A percentile compares a stretch with the other conserved stretches of the same genome.
Evolutionary conservation across 2,888 invertebrate species (phyloP).

Genomic region (Prenolepis imparis): DNA sequence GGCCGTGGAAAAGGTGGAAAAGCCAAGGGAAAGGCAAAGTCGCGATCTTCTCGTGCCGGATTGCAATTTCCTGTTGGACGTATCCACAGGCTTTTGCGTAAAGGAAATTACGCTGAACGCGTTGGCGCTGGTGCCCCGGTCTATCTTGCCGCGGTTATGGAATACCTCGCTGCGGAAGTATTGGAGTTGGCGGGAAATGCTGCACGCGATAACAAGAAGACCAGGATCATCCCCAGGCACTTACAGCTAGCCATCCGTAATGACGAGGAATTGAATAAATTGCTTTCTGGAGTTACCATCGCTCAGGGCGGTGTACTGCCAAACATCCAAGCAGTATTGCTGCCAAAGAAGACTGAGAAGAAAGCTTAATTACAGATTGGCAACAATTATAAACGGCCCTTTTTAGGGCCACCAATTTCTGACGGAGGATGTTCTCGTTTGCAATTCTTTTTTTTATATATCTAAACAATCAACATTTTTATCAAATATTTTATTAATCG

Average conservation of each 20-base stretch:
- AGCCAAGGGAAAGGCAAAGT: conserved; percentile 17
- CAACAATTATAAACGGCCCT: neutral
- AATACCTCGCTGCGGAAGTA: conserved; percentile 11
- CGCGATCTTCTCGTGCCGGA: conserved; percentile 10
- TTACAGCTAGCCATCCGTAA: neutral
- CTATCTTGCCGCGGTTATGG: conserved; percentile 7
- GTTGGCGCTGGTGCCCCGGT: conserved; percentile 1
- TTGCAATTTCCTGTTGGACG: conserved; percentile 12
- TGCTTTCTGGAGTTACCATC: neutral
- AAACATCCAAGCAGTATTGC: neutral
- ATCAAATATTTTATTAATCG: neutral
- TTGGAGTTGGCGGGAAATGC: conserved; percentile 20
- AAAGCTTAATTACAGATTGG: neutral
- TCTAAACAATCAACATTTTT: neutral
- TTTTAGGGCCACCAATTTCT: conserved; percentile 1
- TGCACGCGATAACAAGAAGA: conserved; percentile 8
- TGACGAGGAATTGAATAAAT: conserved; percentile 1
- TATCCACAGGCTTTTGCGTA: conserved; percentile 2
- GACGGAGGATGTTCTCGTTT: neutral
- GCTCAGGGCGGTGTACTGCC: conserved; percentile 2
- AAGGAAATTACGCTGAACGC: conserved; percentile 10
- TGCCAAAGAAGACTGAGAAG: conserved; percentile 16
- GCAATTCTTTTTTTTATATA: neutral
- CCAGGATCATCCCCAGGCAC: neutral
- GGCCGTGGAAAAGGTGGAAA: conserved; percentile 15